Percentiles rank a stretch among this genome's conserved stretches.
Evolutionary conservation across 2,113 vertebrate species (phyloP).

Genomic region (Martes martes): DNA sequence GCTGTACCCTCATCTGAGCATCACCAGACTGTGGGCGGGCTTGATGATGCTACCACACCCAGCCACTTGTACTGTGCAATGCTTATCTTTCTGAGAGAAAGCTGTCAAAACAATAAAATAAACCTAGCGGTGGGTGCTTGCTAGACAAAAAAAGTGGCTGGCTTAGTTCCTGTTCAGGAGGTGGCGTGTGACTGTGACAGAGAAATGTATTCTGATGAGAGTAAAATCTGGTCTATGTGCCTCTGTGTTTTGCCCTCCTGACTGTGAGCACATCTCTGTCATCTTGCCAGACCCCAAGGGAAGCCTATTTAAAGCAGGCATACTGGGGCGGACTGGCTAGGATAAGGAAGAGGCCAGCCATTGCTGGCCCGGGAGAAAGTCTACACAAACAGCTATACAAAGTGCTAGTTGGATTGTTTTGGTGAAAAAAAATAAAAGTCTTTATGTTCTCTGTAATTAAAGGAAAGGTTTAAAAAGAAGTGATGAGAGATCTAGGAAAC

Average conservation of each 20-base stretch:
- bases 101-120: neutral
- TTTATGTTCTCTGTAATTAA: slow-evolving; percentile 40
- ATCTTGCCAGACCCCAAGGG: neutral
- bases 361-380: neutral
- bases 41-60: neutral
- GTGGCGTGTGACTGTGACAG: neutral
- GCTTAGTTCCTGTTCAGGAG: neutral
- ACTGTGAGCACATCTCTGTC: neutral
- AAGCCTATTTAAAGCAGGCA: neutral
- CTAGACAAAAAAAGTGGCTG: neutral
- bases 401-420: neutral
- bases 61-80: neutral
- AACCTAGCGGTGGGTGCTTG: neutral
- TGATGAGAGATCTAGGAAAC: neutral
- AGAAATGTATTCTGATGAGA: neutral
- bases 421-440: neutral
- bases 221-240: neutral
- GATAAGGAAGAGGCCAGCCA: neutral
- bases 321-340: neutral
- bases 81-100: neutral
- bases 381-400: neutral
- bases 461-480: neutral
- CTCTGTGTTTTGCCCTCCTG: neutral
- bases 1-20: neutral
- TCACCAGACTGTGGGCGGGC: neutral